Conservation (phyloP, 1,140 invertebrate genomes). For the Drosophila nannoptera region DNA sequence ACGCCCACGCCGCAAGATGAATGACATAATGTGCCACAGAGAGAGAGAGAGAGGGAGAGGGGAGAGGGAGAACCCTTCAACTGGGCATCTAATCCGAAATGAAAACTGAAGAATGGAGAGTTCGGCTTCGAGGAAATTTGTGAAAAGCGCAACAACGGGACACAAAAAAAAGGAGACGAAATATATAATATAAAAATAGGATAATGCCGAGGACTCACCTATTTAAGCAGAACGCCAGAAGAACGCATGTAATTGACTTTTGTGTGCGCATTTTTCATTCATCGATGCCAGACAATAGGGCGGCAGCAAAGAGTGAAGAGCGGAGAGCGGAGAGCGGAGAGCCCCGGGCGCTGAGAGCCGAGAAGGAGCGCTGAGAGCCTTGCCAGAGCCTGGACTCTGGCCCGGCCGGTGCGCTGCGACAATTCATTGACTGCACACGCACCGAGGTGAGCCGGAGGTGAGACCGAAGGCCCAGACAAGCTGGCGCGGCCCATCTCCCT, state of each 20-base stretch:
- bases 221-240: constrained; percentile 41
- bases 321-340: neutral
- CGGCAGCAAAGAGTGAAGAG: constrained; percentile 27
- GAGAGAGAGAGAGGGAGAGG: neutral
- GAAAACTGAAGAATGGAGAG: constrained; percentile 21
- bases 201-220: constrained; percentile 46
- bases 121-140: constrained; percentile 51
- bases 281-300: constrained; percentile 31
- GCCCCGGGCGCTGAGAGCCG: too few relatives aligned
- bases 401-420: constrained; percentile 43
- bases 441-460: constrained; percentile 33
- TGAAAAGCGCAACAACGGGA: constrained; percentile 71
- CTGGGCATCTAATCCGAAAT: constrained; percentile 41
- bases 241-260: constrained; percentile 77
- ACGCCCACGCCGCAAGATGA: constrained; percentile 22
- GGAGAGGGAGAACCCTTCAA: constrained; percentile 55
- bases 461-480: constrained; percentile 39
- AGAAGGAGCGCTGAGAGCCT: neutral
- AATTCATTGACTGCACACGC: constrained; percentile 62
- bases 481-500: constrained; percentile 31
- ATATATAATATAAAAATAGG: constrained; percentile 23
- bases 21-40: constrained; percentile 1
- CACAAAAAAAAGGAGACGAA: constrained; percentile 28
- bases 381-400: too few relatives aligned
- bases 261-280: constrained; percentile 51